Base-by-base conservation (phyloP, 1,140 invertebrate species). In the Macrobrachium nipponense region DNA sequence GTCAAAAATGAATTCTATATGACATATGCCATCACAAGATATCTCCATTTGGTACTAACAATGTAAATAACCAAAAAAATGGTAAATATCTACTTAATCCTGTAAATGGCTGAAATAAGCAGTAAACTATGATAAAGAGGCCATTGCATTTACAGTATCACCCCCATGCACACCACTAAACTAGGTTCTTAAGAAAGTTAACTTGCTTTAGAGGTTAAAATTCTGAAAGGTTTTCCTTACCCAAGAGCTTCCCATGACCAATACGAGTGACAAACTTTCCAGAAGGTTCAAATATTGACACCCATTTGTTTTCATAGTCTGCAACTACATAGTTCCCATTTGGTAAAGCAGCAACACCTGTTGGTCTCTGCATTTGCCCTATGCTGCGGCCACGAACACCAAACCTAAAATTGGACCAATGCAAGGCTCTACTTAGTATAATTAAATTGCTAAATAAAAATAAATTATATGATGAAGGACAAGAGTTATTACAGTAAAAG, bases 231-330 rank as follows among this genome's bases (percentile, higher is more conserved):
- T 8, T 77, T 15, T 70, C 91, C 86, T 88, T 87, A 91, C 90
- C 93, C n/a, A 93, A 89, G 23, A 94, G 91, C 89, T 93, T 93
- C 77, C 93, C 92, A 79, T 91, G 91, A 12, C 93, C 93, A 68
- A 94, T 91, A 86, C 93, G 90, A 80, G 90, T 92, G 59, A 93
- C 89, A 89, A 93, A 94, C 89, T 93, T 93, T 18, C 93, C 93
- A 85, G 92, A 92, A 3, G 91, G 91, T 80, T 92, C 91, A 90
- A 92, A 93, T 18, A 94, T 91, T 88, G 92, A 93, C 61, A 94
- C 91, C 92, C 93, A 93, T 89, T 93, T 93, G 88, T 93, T 94
- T 87, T 94, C 93, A 89, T 93, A 94, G 88, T 94, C 93, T 11
- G 93, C 92, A 2, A 94, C 91, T n/a, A 93, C 90, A 89, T 92